Evolutionary conservation across 1,140 invertebrate species (phyloP), one percentile per base, ranked within the genome.

Genomic region (Drosophila serrata): DNA sequence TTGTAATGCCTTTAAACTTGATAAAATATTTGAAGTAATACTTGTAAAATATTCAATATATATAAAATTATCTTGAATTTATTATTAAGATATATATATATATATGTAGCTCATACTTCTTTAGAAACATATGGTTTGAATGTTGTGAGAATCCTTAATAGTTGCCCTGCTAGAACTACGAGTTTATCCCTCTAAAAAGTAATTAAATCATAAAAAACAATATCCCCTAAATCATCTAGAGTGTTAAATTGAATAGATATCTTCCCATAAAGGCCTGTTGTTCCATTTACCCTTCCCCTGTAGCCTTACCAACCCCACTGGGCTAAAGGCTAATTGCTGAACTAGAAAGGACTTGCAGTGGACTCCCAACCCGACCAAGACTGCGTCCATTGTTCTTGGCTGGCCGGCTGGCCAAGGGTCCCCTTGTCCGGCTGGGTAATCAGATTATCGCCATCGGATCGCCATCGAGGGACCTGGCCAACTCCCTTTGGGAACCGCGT

Each of bases 381-480:
- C 7, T 55, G 15, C 8, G 19, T 24, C 33, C 4, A 55, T 55
- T 55, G 51, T 61, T 39, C 3, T 24, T 24, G 24, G 24, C 24
- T 24, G 24, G 24, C 2, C 24, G 2, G 2, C 13, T n/a, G 11
- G 37, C 13, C 3, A 22, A n/a, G n/a, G n/a, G 60, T 19, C 33
- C 19, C 31, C 19, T 12, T 56, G 33, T 24, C 53, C 37, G 22
- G 55, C 55, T 39, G 19, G 15, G 27, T 68, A 65, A 68, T 68
- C 43, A 42, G 61, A 64, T 64, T 64, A 64, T 43, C 61, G 61
- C 56, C 61, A 31, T 60, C 61, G 37, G 55, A 62, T 58, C 60
- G 35, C 45, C 45, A 24, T 24, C 15, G 9, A 15, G 33, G 22
- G 24, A n/a, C 4, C 58, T 9, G 29, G 24, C n/a, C n/a, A 11